Evolutionary conservation across 2,797 vertebrate species (phyloP), one percentile per base, ranked within the genome.

Genomic region (Yasuhikotakia modesta): DNA sequence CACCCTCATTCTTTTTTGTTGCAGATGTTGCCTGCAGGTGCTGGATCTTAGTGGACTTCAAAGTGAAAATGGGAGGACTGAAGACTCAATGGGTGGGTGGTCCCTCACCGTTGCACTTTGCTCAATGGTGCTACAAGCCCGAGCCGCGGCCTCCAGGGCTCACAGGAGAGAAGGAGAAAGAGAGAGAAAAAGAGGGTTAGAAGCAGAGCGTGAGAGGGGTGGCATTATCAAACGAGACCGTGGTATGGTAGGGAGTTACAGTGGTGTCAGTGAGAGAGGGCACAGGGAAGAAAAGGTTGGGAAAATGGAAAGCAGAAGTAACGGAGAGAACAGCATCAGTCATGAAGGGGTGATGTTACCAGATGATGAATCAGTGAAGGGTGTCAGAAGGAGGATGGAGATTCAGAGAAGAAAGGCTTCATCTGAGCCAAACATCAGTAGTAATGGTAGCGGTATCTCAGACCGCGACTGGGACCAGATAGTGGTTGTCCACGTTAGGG

Each of bases 41-140:
- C 86, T 98, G 87, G 96, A 97, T 60, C 90, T 98, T 73, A 95
- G 94, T 0, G 95, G 94, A 1, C 89, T 96, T 24, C 94, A 94
- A 58, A 88, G 90, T 63, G 90, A 93, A 19, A 91, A 95, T 6
- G 93, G 92, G 1, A 88, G 89, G 39, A 83, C 87, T 70, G 92
- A 90, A 1, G 93, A 94, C 53, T 87, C 93, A 0, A 95, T 96
- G 94, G 96, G 95, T 35, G 91, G 95, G 46, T 97, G 95, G 96
- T 96, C 95, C 8, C 85, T 95, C 79, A 97, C 95, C 0, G 95
- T 96, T 4, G 92, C 95, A 0, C 88, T 97, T 35, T 96, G 95
- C 84, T 95, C 94, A 72, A 95, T 93, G 10, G 93, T 94, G 45
- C 81, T 95, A 0, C 94, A 96, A 71, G 90, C 90, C 14, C 86